phyloP scores from a whole-genome alignment of 2,888 invertebrate genomes.

The Craniophora ligustri region DNA sequence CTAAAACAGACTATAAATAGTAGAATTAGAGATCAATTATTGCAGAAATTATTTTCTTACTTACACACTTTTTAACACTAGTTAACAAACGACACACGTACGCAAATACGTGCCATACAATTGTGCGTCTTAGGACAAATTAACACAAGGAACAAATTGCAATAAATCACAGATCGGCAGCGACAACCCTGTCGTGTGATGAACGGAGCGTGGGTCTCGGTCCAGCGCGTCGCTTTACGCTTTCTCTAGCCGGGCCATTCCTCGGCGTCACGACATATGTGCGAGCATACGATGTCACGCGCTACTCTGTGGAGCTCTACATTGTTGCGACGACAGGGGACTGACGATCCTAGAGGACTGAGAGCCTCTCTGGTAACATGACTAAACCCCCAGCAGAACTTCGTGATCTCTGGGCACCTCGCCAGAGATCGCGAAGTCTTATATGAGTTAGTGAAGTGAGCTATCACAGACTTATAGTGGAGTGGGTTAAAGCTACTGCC shows the following conservation, averaged over 20 bases:
- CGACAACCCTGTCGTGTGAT: slow-evolving; percentile 58
- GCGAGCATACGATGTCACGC: slow-evolving; percentile 43
- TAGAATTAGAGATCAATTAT: too few relatives aligned
- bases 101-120: slow-evolving; percentile 10
- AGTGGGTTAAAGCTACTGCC: too few relatives aligned
- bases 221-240: slow-evolving; percentile 74
- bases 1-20: too few relatives aligned
- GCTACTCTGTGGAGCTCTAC: background rate
- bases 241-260: slow-evolving; percentile 74
- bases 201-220: slow-evolving; percentile 66
- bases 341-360: background rate
- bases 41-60: too few relatives aligned
- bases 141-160: slow-evolving; percentile 16
- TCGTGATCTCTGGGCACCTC: too few relatives aligned
- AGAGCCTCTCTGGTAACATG: too few relatives aligned
- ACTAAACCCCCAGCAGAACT: too few relatives aligned
- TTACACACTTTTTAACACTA: too few relatives aligned
- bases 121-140: slow-evolving; percentile 19
- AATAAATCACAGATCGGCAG: slow-evolving; percentile 14
- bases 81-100: background rate
- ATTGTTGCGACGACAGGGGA: background rate
- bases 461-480: too few relatives aligned
- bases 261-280: slow-evolving; percentile 62
- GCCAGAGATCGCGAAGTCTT: too few relatives aligned
- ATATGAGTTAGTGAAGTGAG: too few relatives aligned